phyloP scores from a whole-genome alignment of 2,113 vertebrate genomes.

The Myotis lucifugus region DNA sequence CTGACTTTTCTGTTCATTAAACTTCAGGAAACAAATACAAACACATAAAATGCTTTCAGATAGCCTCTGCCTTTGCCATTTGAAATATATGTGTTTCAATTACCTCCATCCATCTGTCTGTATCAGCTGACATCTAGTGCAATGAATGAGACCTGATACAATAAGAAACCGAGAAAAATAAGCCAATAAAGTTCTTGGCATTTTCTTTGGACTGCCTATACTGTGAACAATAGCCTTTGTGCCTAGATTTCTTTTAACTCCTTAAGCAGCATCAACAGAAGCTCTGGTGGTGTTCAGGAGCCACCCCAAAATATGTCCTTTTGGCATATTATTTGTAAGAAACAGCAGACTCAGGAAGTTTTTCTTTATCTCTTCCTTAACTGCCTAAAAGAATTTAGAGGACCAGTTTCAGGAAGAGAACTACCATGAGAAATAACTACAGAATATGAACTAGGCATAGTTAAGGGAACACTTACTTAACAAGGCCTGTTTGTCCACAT shows the following conservation, averaged over 20 bases:
- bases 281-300: background rate
- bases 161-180: conserved; percentile 14
- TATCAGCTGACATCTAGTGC: conserved; percentile 26
- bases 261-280: background rate
- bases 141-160: conserved; percentile 50
- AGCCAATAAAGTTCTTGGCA: conserved; percentile 24
- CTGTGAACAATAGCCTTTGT: background rate
- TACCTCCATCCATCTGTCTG: conserved; percentile 26
- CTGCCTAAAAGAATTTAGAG: background rate
- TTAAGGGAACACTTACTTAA: background rate
- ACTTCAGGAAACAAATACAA: conserved; percentile 62
- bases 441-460: background rate
- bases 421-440: background rate
- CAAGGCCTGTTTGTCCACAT: background rate
- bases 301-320: background rate
- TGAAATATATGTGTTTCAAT: conserved; percentile 57
- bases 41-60: conserved; percentile 39
- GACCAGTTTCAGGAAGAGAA: background rate
- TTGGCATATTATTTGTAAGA: background rate
- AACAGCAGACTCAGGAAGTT: background rate
- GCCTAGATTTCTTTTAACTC: conserved; percentile 3
- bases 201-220: conserved; percentile 44
- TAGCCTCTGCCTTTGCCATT: conserved; percentile 8
- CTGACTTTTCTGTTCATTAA: conserved; percentile 48
- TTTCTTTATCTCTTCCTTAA: background rate